A percentile compares a stretch with the other conserved stretches of the same genome.
These are phyloP conservation scores for Solea senegalensis DNA, from an alignment of 2,113 vertebrate genomes.

Conservation along the genomic window DNA sequence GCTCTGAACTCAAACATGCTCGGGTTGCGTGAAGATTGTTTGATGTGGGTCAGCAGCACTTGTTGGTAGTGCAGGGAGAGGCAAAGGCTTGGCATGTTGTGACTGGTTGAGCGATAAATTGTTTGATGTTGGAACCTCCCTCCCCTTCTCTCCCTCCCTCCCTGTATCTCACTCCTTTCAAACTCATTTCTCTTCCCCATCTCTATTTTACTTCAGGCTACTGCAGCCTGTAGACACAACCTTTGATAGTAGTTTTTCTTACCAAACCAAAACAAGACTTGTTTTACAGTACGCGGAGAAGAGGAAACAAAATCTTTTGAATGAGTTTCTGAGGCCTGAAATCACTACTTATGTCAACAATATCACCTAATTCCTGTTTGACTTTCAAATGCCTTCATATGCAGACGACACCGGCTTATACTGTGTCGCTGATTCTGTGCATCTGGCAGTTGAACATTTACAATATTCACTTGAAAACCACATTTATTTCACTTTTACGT, in stretches of 20 bases:
- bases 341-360: too few species aligned
- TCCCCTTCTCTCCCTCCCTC: conserved; percentile 30
- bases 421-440: too few species aligned
- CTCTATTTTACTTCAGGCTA: conserved; percentile 62
- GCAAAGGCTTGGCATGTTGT: conserved; percentile 61
- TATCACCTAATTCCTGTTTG: too few species aligned
- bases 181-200: conserved; percentile 57
- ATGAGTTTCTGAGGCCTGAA: too few species aligned
- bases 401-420: too few species aligned
- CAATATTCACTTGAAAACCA: too few species aligned
- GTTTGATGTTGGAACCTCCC: conserved; percentile 71
- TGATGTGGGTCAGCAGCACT: conserved; percentile 65
- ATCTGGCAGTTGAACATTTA: too few species aligned
- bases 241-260: conserved; percentile 41
- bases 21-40: conserved; percentile 42
- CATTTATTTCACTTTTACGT: too few species aligned
- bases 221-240: conserved; percentile 33
- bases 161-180: conserved; percentile 42
- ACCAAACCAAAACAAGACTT: conserved; percentile 38
- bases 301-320: conserved; percentile 23
- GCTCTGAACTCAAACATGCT: conserved; percentile 48
- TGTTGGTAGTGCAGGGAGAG: conserved; percentile 55
- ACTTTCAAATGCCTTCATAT: too few species aligned
- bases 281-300: not conserved
- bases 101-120: conserved; percentile 74